phyloP scores from a whole-genome alignment of 2,113 vertebrate species.

The Gymnobelideus leadbeateri region DNA sequence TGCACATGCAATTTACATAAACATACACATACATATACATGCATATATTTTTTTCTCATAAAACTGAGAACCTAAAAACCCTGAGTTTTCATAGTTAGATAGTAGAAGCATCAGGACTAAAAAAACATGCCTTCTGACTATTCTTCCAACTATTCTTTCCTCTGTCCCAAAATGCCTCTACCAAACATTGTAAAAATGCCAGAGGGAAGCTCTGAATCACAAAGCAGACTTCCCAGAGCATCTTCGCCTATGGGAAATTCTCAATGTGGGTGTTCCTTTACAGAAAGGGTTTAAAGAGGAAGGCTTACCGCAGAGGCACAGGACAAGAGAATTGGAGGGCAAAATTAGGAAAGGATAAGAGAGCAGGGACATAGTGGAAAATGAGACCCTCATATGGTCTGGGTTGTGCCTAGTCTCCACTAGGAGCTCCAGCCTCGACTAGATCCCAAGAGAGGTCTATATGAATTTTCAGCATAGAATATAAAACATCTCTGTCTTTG shows the following conservation, averaged over 20 bases:
- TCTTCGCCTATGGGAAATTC: neutral
- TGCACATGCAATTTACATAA: no score
- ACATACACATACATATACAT: no score
- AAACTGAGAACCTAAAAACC: constrained; percentile 26
- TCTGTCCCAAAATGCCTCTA: neutral
- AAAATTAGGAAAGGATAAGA: neutral
- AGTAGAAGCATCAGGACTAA: neutral
- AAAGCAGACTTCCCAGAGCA: constrained; percentile 1
- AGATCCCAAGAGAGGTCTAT: neutral
- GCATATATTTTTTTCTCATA: neutral
- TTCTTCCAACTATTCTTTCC: neutral
- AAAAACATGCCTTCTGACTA: neutral
- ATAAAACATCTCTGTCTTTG: neutral
- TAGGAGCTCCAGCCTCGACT: neutral
- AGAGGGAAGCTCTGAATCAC: neutral
- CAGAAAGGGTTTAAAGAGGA: constrained; percentile 7
- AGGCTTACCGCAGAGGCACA: neutral
- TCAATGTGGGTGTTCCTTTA: neutral
- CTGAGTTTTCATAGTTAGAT: neutral
- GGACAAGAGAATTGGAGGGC: neutral
- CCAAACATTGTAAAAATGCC: neutral
- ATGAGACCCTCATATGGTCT: neutral
- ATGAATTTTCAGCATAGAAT: neutral
- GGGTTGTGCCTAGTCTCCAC: neutral
- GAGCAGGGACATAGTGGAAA: neutral